Evolutionary conservation across 2,113 vertebrate species (phyloP), one percentile per base, ranked within the genome.

Genomic region (Microcebus lehilahytsara): DNA sequence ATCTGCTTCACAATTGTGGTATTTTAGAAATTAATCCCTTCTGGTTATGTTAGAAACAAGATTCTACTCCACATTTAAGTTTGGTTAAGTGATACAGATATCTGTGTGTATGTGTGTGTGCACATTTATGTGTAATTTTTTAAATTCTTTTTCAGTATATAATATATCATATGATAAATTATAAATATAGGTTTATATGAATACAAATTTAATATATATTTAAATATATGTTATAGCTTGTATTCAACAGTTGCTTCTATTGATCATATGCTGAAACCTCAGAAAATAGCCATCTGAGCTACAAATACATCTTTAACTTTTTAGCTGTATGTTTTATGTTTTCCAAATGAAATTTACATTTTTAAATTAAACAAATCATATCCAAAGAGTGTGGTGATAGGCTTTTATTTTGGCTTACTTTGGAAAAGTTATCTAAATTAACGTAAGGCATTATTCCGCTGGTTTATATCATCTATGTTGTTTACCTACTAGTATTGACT

Each of bases 21-120:
- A 66, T 95, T 96, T 95, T 62, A 69, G 58, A 92, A 95, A 88
- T 85, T 74, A 85, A 87, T 66, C 46, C 58, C 58, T 89, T 77
- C 64, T 81, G 23, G 20, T 80, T 95, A 91, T 71, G n/a, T 77
- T 87, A 77, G 51, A 86, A 95, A 86, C 17, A 74, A 93, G 93
- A 75, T 90, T 90, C 46, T 86, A 22, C 34, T 80, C 32, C 19
- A 67, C 66, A n/a, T 25, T 60, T 67, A 66, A 91, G 22, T 93
- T 74, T 85, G 69, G 20, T 66, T 85, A 66, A 87, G 22, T 79
- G 6, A 34, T 62, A 51, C 32, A 88, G 66, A 30, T 42, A 13
- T 51, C 20, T 75, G 5, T 91, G 10, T 60, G 22, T 79, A 19
- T 80, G 34, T 53, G 23, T 74, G 1, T 51, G 22, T 37, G 11